Base-by-base conservation (phyloP, 2,797 vertebrate species). In the Chloroceryle amazona region DNA sequence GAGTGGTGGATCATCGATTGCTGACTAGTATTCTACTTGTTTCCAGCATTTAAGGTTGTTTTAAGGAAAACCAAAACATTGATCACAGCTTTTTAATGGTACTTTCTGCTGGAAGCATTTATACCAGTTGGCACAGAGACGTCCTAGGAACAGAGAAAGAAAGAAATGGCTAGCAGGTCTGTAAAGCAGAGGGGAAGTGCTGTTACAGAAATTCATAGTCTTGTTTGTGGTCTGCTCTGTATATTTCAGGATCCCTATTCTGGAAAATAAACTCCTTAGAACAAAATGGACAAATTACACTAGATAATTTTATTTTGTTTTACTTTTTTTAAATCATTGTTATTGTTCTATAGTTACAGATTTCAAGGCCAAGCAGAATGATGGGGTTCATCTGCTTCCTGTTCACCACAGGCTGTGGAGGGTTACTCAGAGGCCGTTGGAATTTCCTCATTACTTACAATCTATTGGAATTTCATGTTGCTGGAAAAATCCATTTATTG, bases 1-100 rank as follows among this genome's bases (percentile, higher is more conserved):
- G 25, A 67, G 9, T 0, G 0, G 8, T 29, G 41, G 10, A 16
- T 86, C 21, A 42, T 20, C 2, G 3, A 80, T 63, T 23, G 20
- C 9, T 49, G 9, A 41, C 29, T n/a, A 52, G 16, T 29, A 49
- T 75, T 81, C 65, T 71, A 11, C 37, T 70, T 63, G 21, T 51
- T 81, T 85, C 39, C 35, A 55, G 13, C 6, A 28, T n/a, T 18
- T n/a, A 60, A 58, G 11, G 21, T 18, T 60, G 22, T 62, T 83
- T 52, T 63, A 63, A 67, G 8, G 10, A 87, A 93, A 88, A 90
- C 7, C 13, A 61, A 31, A 89, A 4, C 28, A 29, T 23, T 74
- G 29, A 7, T n/a, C 41, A 25, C 6, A 39, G 37, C 10, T 51
- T 51, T 88, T 61, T 35, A 57, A 39, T 58, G 14, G 3, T 61